Percentiles rank a stretch among this genome's conserved stretches.
Evolutionary conservation across 2,797 vertebrate genomes (phyloP).

Genomic region (Phoxinus dragarum): DNA sequence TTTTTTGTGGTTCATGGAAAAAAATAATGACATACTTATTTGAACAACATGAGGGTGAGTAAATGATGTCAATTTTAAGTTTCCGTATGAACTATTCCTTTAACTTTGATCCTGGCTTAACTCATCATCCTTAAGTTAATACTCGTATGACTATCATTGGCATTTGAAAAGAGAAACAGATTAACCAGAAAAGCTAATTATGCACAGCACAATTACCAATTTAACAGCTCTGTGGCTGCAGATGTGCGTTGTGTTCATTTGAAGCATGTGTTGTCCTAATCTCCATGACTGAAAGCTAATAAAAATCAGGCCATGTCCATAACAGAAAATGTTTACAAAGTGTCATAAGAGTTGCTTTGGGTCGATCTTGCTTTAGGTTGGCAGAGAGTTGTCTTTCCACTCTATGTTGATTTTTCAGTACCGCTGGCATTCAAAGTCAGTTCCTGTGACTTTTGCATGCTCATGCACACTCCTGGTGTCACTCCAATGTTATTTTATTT

Average conservation of each 20-base stretch:
- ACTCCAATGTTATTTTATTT: constrained; percentile 32
- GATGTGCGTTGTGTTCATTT: constrained; percentile 37
- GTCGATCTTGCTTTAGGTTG: constrained; percentile 15
- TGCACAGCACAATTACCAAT: background rate
- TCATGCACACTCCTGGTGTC: constrained; percentile 12
- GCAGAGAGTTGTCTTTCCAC: constrained; percentile 3
- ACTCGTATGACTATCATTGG: background rate
- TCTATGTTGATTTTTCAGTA: constrained; percentile 15
- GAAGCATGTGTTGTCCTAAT: background rate
- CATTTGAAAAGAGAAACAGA: background rate
- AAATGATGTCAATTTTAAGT: background rate
- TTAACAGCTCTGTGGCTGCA: constrained; percentile 26
- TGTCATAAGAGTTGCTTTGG: constrained; percentile 9
- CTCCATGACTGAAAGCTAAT: background rate
- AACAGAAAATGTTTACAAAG: constrained; percentile 8
- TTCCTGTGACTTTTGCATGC: constrained; percentile 16
- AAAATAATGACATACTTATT: background rate
- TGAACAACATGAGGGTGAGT: too few relatives aligned
- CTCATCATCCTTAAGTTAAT: background rate
- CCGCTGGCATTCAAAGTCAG: constrained; percentile 5
- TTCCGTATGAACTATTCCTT: background rate
- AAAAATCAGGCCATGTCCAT: constrained; percentile 11
- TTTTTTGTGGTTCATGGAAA: background rate
- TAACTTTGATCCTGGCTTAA: constrained; percentile 6
- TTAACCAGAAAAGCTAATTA: constrained; percentile 14